Conservation (phyloP, 2,797 vertebrate genomes). For the Artibeus jamaicensis region DNA sequence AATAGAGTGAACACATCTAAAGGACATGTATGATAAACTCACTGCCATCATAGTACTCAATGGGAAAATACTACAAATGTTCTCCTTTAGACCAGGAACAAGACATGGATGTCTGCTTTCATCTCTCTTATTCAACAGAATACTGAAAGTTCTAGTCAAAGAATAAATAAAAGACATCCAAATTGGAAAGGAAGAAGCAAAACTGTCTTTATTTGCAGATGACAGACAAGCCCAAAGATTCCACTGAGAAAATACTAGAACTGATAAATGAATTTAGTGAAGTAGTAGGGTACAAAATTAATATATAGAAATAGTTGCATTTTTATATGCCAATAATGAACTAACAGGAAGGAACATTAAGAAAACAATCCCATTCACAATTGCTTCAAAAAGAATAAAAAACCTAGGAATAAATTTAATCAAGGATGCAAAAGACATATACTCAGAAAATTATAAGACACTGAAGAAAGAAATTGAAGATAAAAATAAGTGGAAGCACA, state of each 20-base stretch:
- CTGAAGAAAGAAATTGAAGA: background rate
- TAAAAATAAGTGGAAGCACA: background rate
- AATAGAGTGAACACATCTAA: too few species aligned
- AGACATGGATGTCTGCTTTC: background rate
- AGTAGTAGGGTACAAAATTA: background rate
- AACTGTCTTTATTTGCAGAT: background rate
- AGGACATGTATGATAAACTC: too few species aligned
- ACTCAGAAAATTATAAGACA: background rate
- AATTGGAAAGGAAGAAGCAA: background rate
- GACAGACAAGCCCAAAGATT: background rate
- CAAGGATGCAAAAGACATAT: background rate
- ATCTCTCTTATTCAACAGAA: background rate
- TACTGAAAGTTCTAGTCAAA: background rate
- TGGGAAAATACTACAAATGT: background rate
- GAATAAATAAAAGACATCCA: background rate
- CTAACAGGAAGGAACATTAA: background rate
- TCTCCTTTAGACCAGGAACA: background rate
- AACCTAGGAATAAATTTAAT: background rate
- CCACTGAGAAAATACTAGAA: background rate
- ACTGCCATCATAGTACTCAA: too few species aligned
- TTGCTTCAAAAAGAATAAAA: background rate
- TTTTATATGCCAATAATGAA: background rate
- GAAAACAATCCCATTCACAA: background rate
- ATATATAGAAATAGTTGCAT: background rate
- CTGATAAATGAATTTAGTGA: background rate